phyloP scores from a whole-genome alignment of 2,113 vertebrate species.

The Charina bottae region DNA sequence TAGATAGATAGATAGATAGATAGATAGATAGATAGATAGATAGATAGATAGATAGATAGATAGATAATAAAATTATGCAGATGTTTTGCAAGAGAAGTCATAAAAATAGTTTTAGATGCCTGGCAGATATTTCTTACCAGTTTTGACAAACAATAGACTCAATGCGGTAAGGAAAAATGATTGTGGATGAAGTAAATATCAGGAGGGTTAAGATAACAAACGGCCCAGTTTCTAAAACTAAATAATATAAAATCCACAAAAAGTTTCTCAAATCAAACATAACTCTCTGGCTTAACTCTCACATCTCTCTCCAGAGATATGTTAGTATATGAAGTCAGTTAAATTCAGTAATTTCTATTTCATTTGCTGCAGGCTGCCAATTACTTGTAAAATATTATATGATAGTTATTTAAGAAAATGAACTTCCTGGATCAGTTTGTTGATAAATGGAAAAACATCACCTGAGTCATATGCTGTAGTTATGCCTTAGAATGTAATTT shows the following conservation, averaged over 20 bases:
- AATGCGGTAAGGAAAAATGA: neutral
- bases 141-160: neutral
- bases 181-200: neutral
- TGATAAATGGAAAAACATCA: neutral
- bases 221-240: neutral
- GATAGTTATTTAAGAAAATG: neutral
- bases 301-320: neutral
- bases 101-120: neutral
- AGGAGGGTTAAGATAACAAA: slow-evolving; percentile 15
- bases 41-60: no score
- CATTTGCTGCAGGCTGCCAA: neutral
- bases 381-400: neutral
- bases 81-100: neutral
- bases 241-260: neutral
- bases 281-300: neutral
- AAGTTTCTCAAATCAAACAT: neutral
- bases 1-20: no score
- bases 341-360: neutral
- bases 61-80: neutral
- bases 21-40: no score
- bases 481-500: neutral
- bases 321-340: neutral
- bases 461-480: neutral
- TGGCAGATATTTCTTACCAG: neutral
- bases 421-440: neutral